Evolutionary conservation across 37 sponge, comb jelly and placozoan species (phyloP).

Genomic region (Amphimedon queenslandica): DNA sequence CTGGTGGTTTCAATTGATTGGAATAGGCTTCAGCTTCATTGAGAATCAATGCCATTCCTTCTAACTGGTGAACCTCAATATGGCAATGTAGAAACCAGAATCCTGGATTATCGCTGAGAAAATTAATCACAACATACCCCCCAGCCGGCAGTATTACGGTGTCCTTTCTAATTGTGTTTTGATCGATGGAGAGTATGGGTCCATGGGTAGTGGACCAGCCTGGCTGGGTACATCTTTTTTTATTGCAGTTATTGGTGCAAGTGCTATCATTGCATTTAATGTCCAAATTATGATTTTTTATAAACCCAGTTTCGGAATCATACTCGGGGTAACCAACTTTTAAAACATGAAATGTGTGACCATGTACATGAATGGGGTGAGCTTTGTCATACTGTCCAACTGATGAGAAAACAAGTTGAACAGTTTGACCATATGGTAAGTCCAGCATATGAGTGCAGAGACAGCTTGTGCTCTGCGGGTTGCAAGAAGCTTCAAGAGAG

Average conservation of each 20-base stretch:
- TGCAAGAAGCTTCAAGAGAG: slow-evolving; percentile 1
- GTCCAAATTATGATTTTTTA: slow-evolving; percentile 5
- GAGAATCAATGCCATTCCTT: slow-evolving; percentile 49
- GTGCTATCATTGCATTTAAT: slow-evolving; percentile 10
- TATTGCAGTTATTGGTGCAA: neutral
- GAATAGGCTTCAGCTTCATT: slow-evolving; percentile 19
- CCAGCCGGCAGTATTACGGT: slow-evolving; percentile 73
- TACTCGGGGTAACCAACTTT: slow-evolving; percentile 66
- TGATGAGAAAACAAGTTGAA: slow-evolving; percentile 18
- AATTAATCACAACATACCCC: slow-evolving; percentile 61
- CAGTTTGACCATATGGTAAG: slow-evolving; percentile 21
- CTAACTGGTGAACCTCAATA: no score
- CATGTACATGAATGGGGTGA: slow-evolving; percentile 76
- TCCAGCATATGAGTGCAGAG: slow-evolving; percentile 5
- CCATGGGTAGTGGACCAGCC: neutral
- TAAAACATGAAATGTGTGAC: slow-evolving; percentile 64
- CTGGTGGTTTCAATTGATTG: slow-evolving; percentile 22
- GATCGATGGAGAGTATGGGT: neutral
- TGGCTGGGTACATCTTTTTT: neutral
- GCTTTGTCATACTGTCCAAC: slow-evolving; percentile 6
- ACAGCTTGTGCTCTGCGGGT: slow-evolving; percentile 10
- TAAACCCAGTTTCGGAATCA: slow-evolving; percentile 1
- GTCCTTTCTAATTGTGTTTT: slow-evolving; percentile 50
- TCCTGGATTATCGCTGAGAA: slow-evolving; percentile 65
- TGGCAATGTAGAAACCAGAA: slow-evolving; percentile 83